These are phyloP conservation scores for Pardalotus punctatus DNA, from an alignment of 2,113 vertebrate species.

Conservation along the genomic window DNA sequence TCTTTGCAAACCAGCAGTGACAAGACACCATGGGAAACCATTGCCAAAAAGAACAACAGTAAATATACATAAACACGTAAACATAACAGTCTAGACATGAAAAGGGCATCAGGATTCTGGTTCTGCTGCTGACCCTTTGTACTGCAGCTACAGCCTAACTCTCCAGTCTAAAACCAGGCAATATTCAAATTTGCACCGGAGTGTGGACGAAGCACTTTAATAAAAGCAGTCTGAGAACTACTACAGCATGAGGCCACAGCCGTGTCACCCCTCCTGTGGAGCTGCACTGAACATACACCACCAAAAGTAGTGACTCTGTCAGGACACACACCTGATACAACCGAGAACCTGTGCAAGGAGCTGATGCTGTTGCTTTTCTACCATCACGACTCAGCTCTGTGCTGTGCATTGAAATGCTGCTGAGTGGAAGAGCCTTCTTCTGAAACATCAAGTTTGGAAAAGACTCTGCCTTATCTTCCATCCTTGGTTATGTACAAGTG, in stretches of 20 bases:
- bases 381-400: neutral
- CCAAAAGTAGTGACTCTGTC: neutral
- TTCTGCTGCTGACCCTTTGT: neutral
- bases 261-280: neutral
- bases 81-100: neutral
- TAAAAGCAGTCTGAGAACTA: neutral
- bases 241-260: neutral
- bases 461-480: neutral
- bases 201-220: neutral
- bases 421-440: neutral
- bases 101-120: neutral
- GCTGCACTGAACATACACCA: accelerated
- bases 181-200: neutral
- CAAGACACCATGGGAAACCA: neutral
- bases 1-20: neutral
- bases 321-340: neutral
- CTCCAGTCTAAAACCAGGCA: neutral
- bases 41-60: neutral
- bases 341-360: neutral
- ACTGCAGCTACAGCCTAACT: neutral
- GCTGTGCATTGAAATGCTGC: neutral
- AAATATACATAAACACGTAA: neutral
- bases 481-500: neutral
- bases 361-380: neutral
- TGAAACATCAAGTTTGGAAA: neutral